Conservation (phyloP, 2,888 invertebrate species). For the Synergus laeviventris region DNA sequence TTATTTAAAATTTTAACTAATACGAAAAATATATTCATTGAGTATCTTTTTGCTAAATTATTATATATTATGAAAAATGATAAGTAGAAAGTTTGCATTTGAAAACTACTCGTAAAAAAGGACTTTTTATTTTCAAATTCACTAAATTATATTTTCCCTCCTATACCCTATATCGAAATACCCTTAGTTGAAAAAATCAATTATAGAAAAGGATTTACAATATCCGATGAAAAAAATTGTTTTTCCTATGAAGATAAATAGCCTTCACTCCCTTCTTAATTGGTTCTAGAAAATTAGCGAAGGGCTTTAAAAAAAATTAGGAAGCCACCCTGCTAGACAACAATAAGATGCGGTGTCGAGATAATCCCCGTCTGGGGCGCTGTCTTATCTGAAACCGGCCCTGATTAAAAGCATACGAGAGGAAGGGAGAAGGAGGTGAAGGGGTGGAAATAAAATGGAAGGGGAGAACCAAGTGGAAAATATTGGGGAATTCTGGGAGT, state of each 20-base stretch:
- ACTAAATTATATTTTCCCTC: neutral
- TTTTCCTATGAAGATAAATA: neutral
- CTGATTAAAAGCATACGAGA: constrained; percentile 32
- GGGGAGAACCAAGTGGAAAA: constrained; percentile 13
- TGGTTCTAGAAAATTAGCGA: constrained; percentile 31
- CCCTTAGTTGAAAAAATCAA: neutral
- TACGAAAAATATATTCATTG: neutral
- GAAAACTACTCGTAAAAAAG: too few species aligned
- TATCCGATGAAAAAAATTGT: neutral
- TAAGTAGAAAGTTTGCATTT: too few species aligned
- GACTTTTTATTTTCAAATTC: too few species aligned
- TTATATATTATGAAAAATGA: too few species aligned
- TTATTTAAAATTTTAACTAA: neutral
- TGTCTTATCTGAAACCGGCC: constrained; percentile 39
- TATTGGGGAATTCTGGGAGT: constrained; percentile 5
- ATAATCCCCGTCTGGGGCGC: constrained; percentile 36
- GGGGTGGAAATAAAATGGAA: constrained; percentile 5
- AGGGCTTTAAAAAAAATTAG: constrained; percentile 36
- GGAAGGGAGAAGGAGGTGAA: constrained; percentile 29
- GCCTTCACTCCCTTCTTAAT: neutral
- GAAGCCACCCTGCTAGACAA: constrained; percentile 9
- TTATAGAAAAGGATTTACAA: neutral
- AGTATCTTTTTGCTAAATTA: neutral
- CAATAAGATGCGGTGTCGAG: constrained; percentile 40
- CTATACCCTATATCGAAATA: neutral